Percentiles rank a stretch among this genome's conserved stretches.
Evolutionary conservation across 2,113 vertebrate genomes (phyloP).

Genomic region (Embiotoca jacksoni): DNA sequence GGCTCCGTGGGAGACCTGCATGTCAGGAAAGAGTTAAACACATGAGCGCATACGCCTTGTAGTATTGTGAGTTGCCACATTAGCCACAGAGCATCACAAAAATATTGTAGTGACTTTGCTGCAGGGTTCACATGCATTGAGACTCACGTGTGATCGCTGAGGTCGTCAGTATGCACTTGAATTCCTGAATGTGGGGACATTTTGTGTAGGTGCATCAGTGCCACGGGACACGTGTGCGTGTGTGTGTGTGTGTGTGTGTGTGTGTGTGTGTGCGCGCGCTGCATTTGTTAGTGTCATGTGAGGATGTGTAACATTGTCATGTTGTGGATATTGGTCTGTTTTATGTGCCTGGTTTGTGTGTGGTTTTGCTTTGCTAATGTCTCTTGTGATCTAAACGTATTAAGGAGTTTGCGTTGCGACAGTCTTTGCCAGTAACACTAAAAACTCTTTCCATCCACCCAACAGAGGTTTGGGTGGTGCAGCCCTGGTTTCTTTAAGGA

Average conservation of each 20-base stretch:
- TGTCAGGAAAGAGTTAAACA: not conserved
- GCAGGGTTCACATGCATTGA: not conserved
- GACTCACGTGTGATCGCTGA: not conserved
- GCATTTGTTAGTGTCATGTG: not conserved
- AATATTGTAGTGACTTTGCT: not conserved
- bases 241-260: fast-evolving
- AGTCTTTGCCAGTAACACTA: not conserved
- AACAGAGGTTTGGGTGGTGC: slow-evolving; percentile 33
- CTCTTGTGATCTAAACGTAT: not conserved
- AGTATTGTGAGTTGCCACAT: too few species aligned
- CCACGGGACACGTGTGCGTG: too few species aligned
- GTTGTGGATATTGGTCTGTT: not conserved
- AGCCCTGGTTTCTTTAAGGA: slow-evolving; percentile 4
- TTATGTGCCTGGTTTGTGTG: not conserved
- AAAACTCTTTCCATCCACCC: too few species aligned
- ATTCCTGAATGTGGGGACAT: not conserved
- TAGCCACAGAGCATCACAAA: not conserved
- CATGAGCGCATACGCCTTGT: not conserved
- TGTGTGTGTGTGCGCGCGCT: not conserved
- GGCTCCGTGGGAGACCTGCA: not conserved
- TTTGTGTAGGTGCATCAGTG: too few species aligned
- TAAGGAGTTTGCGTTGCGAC: not conserved
- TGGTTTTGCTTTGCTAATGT: not conserved
- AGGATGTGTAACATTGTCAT: not conserved
- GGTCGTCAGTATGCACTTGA: not conserved